Evolutionary conservation across 1,140 invertebrate species (phyloP).

Genomic region (Drosophila simulans): DNA sequence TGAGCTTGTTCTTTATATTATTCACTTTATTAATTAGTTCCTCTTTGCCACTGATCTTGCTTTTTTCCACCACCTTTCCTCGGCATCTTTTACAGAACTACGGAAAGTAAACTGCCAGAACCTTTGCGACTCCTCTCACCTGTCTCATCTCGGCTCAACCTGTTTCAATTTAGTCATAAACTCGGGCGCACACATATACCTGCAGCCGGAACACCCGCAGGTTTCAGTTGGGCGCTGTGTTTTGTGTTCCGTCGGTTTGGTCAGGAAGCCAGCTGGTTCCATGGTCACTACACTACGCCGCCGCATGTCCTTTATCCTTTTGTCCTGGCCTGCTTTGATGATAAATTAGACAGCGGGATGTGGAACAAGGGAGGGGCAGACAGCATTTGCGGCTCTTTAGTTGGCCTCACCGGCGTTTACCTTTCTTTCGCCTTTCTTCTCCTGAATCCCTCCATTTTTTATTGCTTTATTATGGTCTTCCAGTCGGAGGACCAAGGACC

Average conservation of each 20-base stretch:
- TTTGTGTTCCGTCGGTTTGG: conserved; percentile 45
- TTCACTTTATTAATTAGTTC: neutral
- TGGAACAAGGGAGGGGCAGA: conserved; percentile 23
- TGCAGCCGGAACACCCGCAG: conserved; percentile 42
- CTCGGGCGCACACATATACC: conserved; percentile 22
- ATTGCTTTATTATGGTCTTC: conserved; percentile 75
- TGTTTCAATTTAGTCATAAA: conserved; percentile 80
- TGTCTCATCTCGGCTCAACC: conserved; percentile 45
- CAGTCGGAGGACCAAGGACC: conserved; percentile 17
- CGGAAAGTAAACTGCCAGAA: neutral
- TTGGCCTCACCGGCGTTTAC: conserved; percentile 61
- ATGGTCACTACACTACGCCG: conserved; percentile 49
- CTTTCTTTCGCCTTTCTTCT: conserved; percentile 39
- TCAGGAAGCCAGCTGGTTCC: conserved; percentile 78
- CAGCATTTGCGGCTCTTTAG: conserved; percentile 72
- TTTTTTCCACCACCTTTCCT: neutral
- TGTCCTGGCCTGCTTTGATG: conserved; percentile 69
- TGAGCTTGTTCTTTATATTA: no score
- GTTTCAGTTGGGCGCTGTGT: conserved; percentile 33
- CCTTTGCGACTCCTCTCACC: conserved; percentile 16
- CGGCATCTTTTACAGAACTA: neutral
- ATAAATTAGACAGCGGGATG: conserved; percentile 67
- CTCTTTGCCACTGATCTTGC: neutral
- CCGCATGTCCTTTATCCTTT: conserved; percentile 55
- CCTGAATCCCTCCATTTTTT: conserved; percentile 49